Conservation (phyloP, 1,140 invertebrate genomes). For the Parasteatoda tepidariorum region DNA sequence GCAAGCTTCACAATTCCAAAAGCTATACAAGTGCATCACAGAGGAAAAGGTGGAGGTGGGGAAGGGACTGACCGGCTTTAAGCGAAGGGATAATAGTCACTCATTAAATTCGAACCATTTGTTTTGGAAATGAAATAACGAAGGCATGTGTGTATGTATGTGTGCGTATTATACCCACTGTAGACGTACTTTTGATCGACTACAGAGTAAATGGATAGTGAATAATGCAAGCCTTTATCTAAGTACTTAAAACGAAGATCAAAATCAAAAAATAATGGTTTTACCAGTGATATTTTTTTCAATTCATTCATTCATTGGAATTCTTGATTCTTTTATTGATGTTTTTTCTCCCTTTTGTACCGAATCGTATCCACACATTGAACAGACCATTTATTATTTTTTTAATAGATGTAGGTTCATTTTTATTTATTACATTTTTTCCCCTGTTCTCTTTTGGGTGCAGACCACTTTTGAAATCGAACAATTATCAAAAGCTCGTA, state of each 20-base stretch:
- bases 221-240: slow-evolving; percentile 59
- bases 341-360: slow-evolving; percentile 49
- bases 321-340: slow-evolving; percentile 25
- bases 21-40: slow-evolving; percentile 31
- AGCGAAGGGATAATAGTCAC: slow-evolving; percentile 55
- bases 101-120: slow-evolving; percentile 60
- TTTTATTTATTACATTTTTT: slow-evolving; percentile 26
- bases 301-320: neutral
- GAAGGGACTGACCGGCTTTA: slow-evolving; percentile 21
- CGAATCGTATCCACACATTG: slow-evolving; percentile 15
- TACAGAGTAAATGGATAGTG: slow-evolving; percentile 54
- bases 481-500: slow-evolving; percentile 41
- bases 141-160: slow-evolving; percentile 44
- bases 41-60: neutral
- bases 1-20: neutral
- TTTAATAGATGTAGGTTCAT: neutral
- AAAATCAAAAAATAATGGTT: slow-evolving; percentile 59
- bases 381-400: neutral
- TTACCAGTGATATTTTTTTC: slow-evolving; percentile 34
- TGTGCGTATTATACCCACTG: slow-evolving; percentile 30
- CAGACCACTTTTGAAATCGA: slow-evolving; percentile 53
- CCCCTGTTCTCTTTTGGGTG: neutral
- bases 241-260: slow-evolving; percentile 58
- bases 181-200: slow-evolving; percentile 59
- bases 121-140: slow-evolving; percentile 61